These are phyloP conservation scores for Cryptomyrus ogoouensis DNA, from an alignment of 2,113 vertebrate species.

Conservation along the genomic window DNA sequence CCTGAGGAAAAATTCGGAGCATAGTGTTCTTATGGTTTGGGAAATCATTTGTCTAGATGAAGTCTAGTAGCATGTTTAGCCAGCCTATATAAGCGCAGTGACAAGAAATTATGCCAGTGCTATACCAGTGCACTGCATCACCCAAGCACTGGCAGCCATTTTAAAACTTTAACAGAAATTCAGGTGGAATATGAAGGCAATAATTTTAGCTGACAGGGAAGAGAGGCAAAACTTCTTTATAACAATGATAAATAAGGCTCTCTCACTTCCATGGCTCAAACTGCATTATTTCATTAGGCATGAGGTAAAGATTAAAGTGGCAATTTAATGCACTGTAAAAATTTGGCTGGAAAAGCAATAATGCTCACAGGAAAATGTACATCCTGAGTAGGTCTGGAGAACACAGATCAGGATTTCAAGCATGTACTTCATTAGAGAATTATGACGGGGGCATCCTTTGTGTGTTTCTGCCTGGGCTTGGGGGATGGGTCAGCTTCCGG, in stretches of 20 bases:
- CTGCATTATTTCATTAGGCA: slow-evolving; percentile 4
- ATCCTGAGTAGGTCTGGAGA: not conserved
- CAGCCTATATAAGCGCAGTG: not conserved
- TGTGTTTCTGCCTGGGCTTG: not conserved
- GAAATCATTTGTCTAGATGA: slow-evolving; percentile 10
- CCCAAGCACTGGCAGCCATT: not conserved
- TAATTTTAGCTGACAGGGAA: not conserved
- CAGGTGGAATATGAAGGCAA: slow-evolving; percentile 4
- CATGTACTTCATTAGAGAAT: slow-evolving; percentile 5
- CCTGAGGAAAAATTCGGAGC: not conserved
- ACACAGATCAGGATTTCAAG: not conserved
- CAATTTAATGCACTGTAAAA: slow-evolving; percentile 11
- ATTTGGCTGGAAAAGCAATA: not conserved
- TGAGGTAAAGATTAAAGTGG: slow-evolving; percentile 9
- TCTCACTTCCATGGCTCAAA: not conserved
- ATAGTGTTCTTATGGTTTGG: not conserved
- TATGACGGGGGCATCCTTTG: not conserved
- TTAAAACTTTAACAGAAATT: not conserved
- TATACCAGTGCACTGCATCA: not conserved
- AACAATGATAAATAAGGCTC: slow-evolving; percentile 2
- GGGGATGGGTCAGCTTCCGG: not conserved
- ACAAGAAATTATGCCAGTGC: not conserved
- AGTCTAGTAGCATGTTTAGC: not conserved
- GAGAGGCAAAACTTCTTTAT: not conserved
- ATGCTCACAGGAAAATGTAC: not conserved